A percentile compares a stretch with the other conserved stretches of the same genome.
Conservation (phyloP, 2,888 invertebrate genomes). For the Lasioglossum marginatum region DNA sequence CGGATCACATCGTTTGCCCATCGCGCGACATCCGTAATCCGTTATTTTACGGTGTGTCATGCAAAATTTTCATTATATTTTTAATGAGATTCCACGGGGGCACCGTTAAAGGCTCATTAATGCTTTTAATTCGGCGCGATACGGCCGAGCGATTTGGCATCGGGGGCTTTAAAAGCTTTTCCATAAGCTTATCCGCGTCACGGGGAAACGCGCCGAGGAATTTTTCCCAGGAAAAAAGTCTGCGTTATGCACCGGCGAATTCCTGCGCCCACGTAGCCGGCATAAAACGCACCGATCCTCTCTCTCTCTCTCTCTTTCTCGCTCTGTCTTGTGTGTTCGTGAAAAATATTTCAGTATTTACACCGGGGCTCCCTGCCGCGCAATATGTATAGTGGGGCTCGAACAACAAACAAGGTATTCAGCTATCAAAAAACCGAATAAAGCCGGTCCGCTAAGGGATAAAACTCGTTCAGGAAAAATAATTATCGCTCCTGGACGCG, state of each 20-base stretch:
- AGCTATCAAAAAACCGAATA: conserved; percentile 3
- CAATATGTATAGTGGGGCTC: background rate
- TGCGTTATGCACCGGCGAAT: conserved; percentile 3
- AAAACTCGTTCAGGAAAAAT: conserved; percentile 28
- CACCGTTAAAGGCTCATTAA: background rate
- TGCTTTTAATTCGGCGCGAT: conserved; percentile 24
- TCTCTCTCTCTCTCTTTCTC: background rate
- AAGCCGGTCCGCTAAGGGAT: background rate
- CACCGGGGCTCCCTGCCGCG: background rate
- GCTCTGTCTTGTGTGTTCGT: background rate
- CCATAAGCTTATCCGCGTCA: conserved; percentile 19
- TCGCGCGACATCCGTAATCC: conserved; percentile 8
- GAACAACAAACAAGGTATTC: background rate
- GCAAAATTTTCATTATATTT: background rate
- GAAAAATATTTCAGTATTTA: conserved; percentile 15
- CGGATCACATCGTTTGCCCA: background rate
- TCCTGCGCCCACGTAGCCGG: background rate
- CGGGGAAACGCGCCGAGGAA: conserved; percentile 10
- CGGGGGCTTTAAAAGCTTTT: conserved; percentile 29
- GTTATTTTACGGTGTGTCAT: background rate
- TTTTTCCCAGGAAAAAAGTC: conserved; percentile 21
- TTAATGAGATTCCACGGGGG: background rate
- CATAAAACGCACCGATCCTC: background rate
- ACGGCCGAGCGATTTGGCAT: conserved; percentile 13
- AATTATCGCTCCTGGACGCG: background rate